These are phyloP conservation scores for Holothuria leucospilota DNA, from an alignment of 53 echinoderm and acorn worm species.

Conservation along the genomic window DNA sequence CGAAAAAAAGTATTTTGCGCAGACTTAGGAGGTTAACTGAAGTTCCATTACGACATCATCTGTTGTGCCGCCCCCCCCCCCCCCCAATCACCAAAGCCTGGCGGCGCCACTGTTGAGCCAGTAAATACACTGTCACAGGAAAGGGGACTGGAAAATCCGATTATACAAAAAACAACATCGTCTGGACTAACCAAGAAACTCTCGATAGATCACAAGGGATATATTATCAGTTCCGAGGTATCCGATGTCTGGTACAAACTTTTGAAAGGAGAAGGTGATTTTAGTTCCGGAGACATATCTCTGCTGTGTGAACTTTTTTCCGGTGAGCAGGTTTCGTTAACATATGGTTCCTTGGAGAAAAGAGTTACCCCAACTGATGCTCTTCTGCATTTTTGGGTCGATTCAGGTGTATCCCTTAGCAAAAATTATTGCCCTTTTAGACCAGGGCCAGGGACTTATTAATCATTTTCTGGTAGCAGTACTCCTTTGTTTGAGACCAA, in stretches of 20 bases:
- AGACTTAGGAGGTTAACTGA: no score
- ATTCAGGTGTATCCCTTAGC: slow-evolving; percentile 17
- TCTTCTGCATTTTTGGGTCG: not conserved
- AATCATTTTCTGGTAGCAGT: not conserved
- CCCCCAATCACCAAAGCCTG: no score
- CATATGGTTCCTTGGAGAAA: not conserved
- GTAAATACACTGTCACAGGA: no score
- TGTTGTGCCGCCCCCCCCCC: no score
- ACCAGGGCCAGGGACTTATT: slow-evolving; percentile 19
- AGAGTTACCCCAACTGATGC: not conserved
- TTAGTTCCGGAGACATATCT: not conserved
- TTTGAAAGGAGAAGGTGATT: not conserved
- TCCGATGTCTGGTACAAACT: not conserved
- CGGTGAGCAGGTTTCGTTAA: slow-evolving; percentile 7
- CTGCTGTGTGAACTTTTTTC: slow-evolving; percentile 23
- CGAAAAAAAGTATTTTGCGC: no score
- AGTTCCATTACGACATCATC: no score
- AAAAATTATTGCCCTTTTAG: not conserved
- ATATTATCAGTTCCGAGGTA: not conserved
- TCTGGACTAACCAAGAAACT: no score
- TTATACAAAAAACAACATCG: no score
- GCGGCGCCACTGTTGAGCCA: no score
- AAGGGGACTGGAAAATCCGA: no score
- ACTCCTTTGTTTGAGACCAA: not conserved
- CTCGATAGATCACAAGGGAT: not conserved